A percentile compares a stretch with the other conserved stretches of the same genome.
Evolutionary conservation across 37 sponge, comb jelly and placozoan species (phyloP).

Genomic region (Haliclona indistincta): DNA sequence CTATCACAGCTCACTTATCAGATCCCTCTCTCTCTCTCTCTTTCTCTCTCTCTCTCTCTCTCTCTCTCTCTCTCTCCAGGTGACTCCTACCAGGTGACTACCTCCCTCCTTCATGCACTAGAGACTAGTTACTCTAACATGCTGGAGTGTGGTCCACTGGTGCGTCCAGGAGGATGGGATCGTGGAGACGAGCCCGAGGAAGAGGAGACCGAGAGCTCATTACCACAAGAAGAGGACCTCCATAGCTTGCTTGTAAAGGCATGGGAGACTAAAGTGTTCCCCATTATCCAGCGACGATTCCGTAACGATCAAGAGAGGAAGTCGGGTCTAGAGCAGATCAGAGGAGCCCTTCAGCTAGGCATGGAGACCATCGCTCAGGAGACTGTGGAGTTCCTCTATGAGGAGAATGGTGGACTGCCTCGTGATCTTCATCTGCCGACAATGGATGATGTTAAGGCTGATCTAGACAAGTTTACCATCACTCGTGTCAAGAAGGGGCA

Average conservation of each 20-base stretch:
- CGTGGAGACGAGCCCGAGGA: slow-evolving; percentile 64
- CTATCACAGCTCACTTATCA: no score
- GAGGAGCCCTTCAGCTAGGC: slow-evolving; percentile 91
- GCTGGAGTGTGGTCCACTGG: slow-evolving; percentile 72
- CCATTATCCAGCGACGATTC: slow-evolving; percentile 88
- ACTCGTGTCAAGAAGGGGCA: slow-evolving; percentile 55
- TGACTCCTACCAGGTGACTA: slow-evolving; percentile 48
- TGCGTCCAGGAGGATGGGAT: slow-evolving; percentile 66
- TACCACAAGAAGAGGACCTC: slow-evolving; percentile 68
- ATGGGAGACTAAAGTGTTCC: slow-evolving; percentile 98
- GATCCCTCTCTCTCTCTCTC: background rate
- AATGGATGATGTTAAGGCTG: slow-evolving; percentile 90
- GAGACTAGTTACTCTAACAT: slow-evolving; percentile 63
- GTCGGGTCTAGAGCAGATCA: slow-evolving; percentile 92
- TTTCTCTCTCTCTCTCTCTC: slow-evolving; percentile 20
- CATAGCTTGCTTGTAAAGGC: slow-evolving; percentile 91
- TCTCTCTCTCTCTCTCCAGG: slow-evolving; percentile 2
- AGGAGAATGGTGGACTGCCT: slow-evolving; percentile 90
- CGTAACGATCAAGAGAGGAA: slow-evolving; percentile 94
- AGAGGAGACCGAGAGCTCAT: slow-evolving; percentile 50
- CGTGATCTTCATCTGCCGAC: slow-evolving; percentile 89
- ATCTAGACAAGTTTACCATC: slow-evolving; percentile 86
- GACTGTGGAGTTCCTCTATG: slow-evolving; percentile 97
- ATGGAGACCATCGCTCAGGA: slow-evolving; percentile 93
- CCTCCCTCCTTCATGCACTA: slow-evolving; percentile 62